Base-by-base conservation (phyloP, 2,888 invertebrate genomes). In the Chironomus riparius region DNA sequence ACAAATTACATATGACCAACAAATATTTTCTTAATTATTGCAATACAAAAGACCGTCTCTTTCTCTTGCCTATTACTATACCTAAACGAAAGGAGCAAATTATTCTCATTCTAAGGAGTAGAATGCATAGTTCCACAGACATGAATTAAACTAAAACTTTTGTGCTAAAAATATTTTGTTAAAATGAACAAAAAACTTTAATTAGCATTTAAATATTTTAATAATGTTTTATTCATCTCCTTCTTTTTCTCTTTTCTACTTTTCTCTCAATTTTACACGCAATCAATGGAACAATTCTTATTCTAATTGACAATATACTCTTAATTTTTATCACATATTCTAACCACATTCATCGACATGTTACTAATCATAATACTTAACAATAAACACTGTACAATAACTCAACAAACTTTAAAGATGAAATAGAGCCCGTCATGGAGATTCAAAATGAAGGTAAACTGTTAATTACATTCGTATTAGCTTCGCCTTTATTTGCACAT, bases 351-450 rank as follows among this genome's bases (percentile, higher is more conserved):
- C 10, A 6, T 3, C 10, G n/a, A 21, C 22, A 50, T 15, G 15
- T 6, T 12, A 62, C 22, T 65, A 28, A 69, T 47, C 22, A 28
- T 28, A 13, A 10, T 38, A 47, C 47, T 69, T 13, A n/a, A 28
- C 69, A n/a, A 69, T 69, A 24, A 15, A 18, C 18, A 47, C 47
- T 47, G 12, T 28, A 28, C 47, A 69, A 69, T 15, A 28, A 10
- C 2, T 69, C 38, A 68, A 68, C 28, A 22, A 18, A 4, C 47
- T 50, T 48, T 50, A 69, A 47, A 76, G 69, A 76, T 18, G 76
- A 76, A 68, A 76, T 76, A 50, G 76, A 76, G 38, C 76, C 76
- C 7, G 76, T 76, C 47, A 76, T 76, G 76, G 76, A 75, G 47
- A 38, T 18, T 65, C 65, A 65, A 24, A 65, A 65, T 28, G 68